These are phyloP conservation scores for Enteromius fasciolatus DNA, from an alignment of 2,797 vertebrate genomes.

Conservation along the genomic window DNA sequence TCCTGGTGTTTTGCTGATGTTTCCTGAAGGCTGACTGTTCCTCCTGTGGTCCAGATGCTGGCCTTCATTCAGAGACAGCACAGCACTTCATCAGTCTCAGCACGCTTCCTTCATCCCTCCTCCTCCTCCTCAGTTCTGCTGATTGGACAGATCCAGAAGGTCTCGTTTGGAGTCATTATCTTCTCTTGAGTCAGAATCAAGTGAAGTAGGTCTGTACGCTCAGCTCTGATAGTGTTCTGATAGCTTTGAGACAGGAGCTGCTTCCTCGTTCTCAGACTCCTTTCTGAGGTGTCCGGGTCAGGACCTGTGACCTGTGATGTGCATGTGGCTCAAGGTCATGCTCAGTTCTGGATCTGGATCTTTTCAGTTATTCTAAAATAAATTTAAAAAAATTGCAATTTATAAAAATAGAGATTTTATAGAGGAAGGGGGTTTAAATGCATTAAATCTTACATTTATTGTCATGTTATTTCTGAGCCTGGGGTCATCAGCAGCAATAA, in stretches of 20 bases:
- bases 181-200: not conserved
- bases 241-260: not conserved
- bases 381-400: not conserved
- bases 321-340: not conserved
- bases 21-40: not conserved
- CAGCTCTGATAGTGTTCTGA: not conserved
- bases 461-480: not conserved
- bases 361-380: not conserved
- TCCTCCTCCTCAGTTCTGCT: not conserved
- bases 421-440: not conserved
- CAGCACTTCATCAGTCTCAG: slow-evolving; percentile 37
- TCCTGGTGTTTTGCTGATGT: not conserved
- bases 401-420: not conserved
- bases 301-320: not conserved
- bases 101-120: slow-evolving; percentile 8
- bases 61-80: slow-evolving; percentile 51
- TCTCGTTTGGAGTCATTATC: not conserved
- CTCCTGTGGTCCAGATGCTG: not conserved
- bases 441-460: not conserved
- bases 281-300: not conserved
- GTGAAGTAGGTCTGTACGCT: not conserved
- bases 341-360: not conserved
- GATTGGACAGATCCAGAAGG: not conserved
- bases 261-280: too few species aligned
- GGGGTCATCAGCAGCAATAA: too few species aligned